Evolutionary conservation across 2,797 vertebrate genomes (phyloP), one percentile per base, ranked within the genome.

Genomic region (Limnodromus scolopaceus): DNA sequence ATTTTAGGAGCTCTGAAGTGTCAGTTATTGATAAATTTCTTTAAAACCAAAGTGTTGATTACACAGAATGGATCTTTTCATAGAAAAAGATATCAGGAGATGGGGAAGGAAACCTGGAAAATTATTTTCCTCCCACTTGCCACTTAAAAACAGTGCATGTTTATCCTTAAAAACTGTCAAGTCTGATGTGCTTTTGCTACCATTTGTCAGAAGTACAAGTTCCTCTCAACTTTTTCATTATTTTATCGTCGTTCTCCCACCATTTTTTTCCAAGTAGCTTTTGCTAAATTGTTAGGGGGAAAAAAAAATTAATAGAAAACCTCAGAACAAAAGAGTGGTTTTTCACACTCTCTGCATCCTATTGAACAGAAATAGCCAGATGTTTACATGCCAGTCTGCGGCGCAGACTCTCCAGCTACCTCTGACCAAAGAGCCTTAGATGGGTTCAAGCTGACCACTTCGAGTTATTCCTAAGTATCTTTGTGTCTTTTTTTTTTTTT

Each of bases 101-200:
- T 94, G 57, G n/a, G 60, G 64, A 95, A 79, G 83, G 69, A 55
- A 65, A 68, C 64, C 51, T 93, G 79, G 89, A 93, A 96, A 98
- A 90, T 87, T 86, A 76, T 97, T 97, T 96, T 89, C 75, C 95
- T 94, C 88, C 95, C 81, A 96, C 96, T 92, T 97, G 68, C 89
- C 65, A 68, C 95, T 97, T 96, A 84, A 95, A 94, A 95, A 79
- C 79, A 96, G 82, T 86, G 46, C 86, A 63, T 94, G 82, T 95
- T 96, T 95, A 89, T 94, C 81, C 76, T 53, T 83, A 61, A 80
- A 93, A 96, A 54, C 87, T 95, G 96, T 95, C 96, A 96, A 74
- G 51, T 90, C 91, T 97, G 91, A 96, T 94, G 86, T 94, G 89
- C 92, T 94, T 97, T 96, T 95, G 89, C 95, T 97, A 45, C 71